Percentiles rank a stretch among this genome's conserved stretches.
phyloP scores from a whole-genome alignment of 2,888 invertebrate genomes.

The Graphium colonna region DNA sequence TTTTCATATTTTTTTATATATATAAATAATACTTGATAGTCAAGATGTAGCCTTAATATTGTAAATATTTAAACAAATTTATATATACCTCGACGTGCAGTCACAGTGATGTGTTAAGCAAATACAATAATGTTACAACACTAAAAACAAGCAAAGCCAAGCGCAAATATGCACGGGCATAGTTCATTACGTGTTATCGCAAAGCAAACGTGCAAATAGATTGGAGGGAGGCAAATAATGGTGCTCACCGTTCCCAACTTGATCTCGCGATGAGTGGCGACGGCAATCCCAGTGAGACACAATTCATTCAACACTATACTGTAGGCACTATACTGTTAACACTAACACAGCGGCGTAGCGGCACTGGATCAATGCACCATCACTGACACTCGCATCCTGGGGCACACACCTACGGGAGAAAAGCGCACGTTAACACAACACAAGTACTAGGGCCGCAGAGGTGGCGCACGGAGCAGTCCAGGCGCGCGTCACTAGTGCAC shows the following conservation, averaged over 20 bases:
- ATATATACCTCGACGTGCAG: slow-evolving; percentile 16
- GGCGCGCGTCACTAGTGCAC: slow-evolving; percentile 48
- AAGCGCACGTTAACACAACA: slow-evolving; percentile 53
- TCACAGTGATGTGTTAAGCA: slow-evolving; percentile 24
- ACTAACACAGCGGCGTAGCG: slow-evolving; percentile 59
- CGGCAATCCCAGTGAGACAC: slow-evolving; percentile 75
- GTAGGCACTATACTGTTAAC: slow-evolving; percentile 60
- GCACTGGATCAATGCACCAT: slow-evolving; percentile 68
- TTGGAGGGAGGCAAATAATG: slow-evolving; percentile 23
- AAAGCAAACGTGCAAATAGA: slow-evolving; percentile 9
- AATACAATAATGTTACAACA: slow-evolving; percentile 30
- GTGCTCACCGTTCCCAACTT: slow-evolving; percentile 73
- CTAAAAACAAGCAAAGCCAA: slow-evolving; percentile 24
- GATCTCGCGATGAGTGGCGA: slow-evolving; percentile 70
- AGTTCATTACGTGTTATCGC: slow-evolving; percentile 22
- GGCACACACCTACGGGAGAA: slow-evolving; percentile 65
- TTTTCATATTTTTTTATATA: too few relatives aligned
- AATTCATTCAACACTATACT: slow-evolving; percentile 71
- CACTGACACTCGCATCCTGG: slow-evolving; percentile 73
- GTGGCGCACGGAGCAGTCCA: slow-evolving; percentile 27
- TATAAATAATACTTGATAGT: too few relatives aligned
- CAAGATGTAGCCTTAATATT: too few relatives aligned
- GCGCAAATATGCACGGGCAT: slow-evolving; percentile 21
- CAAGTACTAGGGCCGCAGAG: slow-evolving; percentile 40
- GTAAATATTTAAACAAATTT: neutral